Evolutionary conservation across 30 jellyfish, hydroid and myxozoan genomes (phyloP).

Genomic region (Pelagia noctiluca): DNA sequence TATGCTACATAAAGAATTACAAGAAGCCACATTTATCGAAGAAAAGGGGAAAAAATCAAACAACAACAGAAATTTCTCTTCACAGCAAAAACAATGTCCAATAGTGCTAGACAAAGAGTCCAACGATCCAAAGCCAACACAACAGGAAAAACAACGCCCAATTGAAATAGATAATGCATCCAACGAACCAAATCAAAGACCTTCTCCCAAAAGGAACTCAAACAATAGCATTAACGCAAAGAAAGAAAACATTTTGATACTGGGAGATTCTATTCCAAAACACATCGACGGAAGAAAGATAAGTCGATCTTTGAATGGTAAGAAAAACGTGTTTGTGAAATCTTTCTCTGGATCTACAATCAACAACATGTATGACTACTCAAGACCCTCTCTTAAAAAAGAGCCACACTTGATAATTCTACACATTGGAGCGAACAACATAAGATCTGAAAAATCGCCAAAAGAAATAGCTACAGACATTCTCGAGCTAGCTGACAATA

Average conservation of each 20-base stretch:
- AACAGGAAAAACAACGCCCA: too few relatives aligned
- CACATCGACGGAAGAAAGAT: slow-evolving; percentile 44
- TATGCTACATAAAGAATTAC: too few relatives aligned
- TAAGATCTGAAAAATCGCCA: slow-evolving; percentile 40
- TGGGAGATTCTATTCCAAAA: slow-evolving; percentile 45
- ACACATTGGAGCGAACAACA: slow-evolving; percentile 53
- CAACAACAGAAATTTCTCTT: too few relatives aligned
- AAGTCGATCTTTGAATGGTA: slow-evolving; percentile 43
- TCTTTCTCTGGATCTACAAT: slow-evolving; percentile 51
- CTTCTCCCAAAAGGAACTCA: too few relatives aligned
- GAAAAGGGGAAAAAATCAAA: too few relatives aligned
- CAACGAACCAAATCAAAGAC: too few relatives aligned
- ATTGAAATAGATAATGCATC: too few relatives aligned
- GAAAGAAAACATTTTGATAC: slow-evolving; percentile 8
- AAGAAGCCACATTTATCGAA: too few relatives aligned
- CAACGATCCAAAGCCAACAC: too few relatives aligned
- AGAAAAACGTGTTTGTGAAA: slow-evolving; percentile 39
- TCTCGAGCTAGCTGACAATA: slow-evolving; percentile 30
- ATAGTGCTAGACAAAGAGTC: too few relatives aligned
- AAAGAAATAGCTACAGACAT: slow-evolving; percentile 16
- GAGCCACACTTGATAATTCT: slow-evolving; percentile 34
- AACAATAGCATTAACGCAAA: too few relatives aligned
- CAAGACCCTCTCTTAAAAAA: slow-evolving; percentile 41
- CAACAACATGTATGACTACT: slow-evolving; percentile 46
- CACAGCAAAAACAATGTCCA: too few relatives aligned